Conservation (phyloP, 2,797 vertebrate species). For the Zenarchopterus dispar region DNA sequence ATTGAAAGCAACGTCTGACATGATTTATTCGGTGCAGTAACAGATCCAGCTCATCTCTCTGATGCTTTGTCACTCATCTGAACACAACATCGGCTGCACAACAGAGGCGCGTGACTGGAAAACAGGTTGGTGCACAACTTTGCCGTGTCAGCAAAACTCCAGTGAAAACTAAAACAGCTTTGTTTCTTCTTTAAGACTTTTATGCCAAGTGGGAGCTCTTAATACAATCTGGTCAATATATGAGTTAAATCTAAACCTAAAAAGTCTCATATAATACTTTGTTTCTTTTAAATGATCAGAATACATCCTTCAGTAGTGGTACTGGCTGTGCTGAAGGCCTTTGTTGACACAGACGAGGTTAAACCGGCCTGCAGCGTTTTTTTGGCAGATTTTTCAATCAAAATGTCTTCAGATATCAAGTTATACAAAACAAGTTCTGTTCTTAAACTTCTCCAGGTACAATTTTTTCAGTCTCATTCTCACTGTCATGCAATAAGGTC, state of each 20-base stretch:
- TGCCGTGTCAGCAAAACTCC: constrained; percentile 55
- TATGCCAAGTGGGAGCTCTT: constrained; percentile 66
- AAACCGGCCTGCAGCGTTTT: constrained; percentile 46
- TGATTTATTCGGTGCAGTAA: constrained; percentile 55
- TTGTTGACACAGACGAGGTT: constrained; percentile 73
- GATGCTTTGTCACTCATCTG: constrained; percentile 29
- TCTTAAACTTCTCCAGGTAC: constrained; percentile 57
- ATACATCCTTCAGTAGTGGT: constrained; percentile 65
- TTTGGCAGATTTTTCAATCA: constrained; percentile 69
- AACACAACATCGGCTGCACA: constrained; percentile 49
- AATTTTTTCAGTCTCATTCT: constrained; percentile 45
- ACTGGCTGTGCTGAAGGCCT: constrained; percentile 72
- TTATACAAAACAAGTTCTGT: constrained; percentile 74
- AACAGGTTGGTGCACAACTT: constrained; percentile 41
- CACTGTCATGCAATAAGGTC: constrained; percentile 78
- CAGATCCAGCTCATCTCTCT: constrained; percentile 36
- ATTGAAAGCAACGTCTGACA: constrained; percentile 48
- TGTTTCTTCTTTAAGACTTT: constrained; percentile 55
- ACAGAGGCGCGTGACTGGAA: constrained; percentile 22
- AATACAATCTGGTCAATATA: constrained; percentile 67
- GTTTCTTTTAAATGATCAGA: constrained; percentile 62
- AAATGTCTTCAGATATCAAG: constrained; percentile 75
- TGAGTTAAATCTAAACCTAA: constrained; percentile 67
- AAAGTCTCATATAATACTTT: constrained; percentile 70
- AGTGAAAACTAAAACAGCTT: constrained; percentile 55